Evolutionary conservation across 2,113 vertebrate genomes (phyloP), one percentile per base, ranked within the genome.

Genomic region (Brachyhypopomus gauderio): DNA sequence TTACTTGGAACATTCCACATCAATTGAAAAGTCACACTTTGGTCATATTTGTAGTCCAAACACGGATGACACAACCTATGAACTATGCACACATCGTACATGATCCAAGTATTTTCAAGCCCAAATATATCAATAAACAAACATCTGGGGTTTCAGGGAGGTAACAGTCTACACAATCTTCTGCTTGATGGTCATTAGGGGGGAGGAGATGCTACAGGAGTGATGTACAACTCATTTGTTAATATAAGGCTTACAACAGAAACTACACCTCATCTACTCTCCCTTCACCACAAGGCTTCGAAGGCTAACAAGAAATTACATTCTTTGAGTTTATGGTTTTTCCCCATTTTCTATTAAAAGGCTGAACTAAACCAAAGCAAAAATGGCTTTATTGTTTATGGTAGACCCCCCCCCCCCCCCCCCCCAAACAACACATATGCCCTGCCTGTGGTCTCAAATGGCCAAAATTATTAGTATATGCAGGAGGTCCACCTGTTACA

Each of bases 281-380:
- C 71, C 85, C 81, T 83, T 78, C 80, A 86, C 70, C 84, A 75
- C 80, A 77, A 85, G 82, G 87, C 85, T 88, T 85, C 86, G 89
- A 92, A 91, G 90, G 90, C 90, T 85, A 88, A 86, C 87, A 91
- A 84, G 86, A 92, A 87, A 89, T 84, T 94, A 94, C 93, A 94
- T 93, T 94, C 93, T 79, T 89, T 88, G 73, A 89, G 79, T 87
- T 87, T 71, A 58, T 58, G 3, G 8, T 19, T 19, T 19, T 19
- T 3, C 58, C 56, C 58, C 58, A 5, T 58, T 58, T 56, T 63
- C 25, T 63, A 69, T 59, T 74, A 22, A 83, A 79, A 85, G 41
- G 66, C 45, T n/a, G 5, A 25, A 80, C 38, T 60, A 38, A 60
- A 36, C 6, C 38, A 19, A 88, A 88, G 38, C 23, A 85, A 85